Evolutionary conservation across 2,113 vertebrate genomes (phyloP).

Genomic region (Megatriorchis doriae): DNA sequence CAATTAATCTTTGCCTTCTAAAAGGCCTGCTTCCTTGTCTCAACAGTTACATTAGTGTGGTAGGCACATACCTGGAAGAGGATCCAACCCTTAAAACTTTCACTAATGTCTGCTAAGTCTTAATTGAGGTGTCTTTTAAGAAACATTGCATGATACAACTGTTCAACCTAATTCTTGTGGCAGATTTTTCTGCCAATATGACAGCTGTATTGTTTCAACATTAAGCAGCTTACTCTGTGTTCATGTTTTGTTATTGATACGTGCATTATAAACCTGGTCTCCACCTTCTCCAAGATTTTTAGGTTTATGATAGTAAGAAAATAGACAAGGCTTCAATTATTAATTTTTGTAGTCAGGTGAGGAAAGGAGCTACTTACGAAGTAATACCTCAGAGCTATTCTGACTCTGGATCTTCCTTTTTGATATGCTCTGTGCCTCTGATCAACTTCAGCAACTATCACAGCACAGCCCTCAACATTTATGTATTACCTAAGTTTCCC

Average conservation of each 20-base stretch:
- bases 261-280: background rate
- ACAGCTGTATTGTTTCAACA: background rate
- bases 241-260: background rate
- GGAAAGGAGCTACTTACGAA: background rate
- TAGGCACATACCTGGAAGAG: background rate
- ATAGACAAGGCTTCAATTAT: background rate
- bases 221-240: background rate
- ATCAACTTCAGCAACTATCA: background rate
- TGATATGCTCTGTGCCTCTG: background rate
- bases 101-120: background rate
- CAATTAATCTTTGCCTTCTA: background rate
- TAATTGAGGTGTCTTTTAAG: background rate
- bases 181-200: background rate
- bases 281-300: background rate
- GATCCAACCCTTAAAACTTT: background rate
- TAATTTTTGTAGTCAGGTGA: background rate
- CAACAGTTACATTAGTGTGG: background rate
- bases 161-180: background rate
- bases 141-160: background rate
- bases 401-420: background rate
- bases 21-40: background rate
- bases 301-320: background rate
- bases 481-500: background rate
- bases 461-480: background rate
- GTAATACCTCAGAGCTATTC: background rate